phyloP scores from a whole-genome alignment of 1,140 invertebrate genomes.

The Heterodera schachtii region DNA sequence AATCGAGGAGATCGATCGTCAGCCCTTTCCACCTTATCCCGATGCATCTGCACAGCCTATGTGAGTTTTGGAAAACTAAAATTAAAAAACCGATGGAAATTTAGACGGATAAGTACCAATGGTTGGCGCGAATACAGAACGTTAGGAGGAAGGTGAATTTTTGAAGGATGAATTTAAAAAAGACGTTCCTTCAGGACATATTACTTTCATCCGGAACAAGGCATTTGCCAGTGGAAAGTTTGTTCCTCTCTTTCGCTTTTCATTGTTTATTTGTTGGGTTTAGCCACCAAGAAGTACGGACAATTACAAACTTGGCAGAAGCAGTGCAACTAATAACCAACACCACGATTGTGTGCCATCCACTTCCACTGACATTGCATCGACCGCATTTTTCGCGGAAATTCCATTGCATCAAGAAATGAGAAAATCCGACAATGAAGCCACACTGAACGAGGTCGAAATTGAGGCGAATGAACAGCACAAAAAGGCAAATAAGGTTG shows the following conservation, averaged over 20 bases:
- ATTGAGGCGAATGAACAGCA: background rate
- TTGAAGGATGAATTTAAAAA: background rate
- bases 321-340: conserved; percentile 1
- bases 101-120: conserved; percentile 38
- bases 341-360: conserved; percentile 25
- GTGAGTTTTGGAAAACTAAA: background rate
- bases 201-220: conserved; percentile 39
- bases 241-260: conserved; percentile 1
- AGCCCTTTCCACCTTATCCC: conserved; percentile 36
- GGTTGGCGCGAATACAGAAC: conserved; percentile 55
- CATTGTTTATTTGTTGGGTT: background rate
- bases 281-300: conserved; percentile 38
- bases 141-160: conserved; percentile 46
- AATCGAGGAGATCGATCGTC: conserved; percentile 35
- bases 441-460: background rate
- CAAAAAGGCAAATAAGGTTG: background rate
- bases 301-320: conserved; percentile 8
- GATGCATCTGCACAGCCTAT: conserved; percentile 15
- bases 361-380: conserved; percentile 25
- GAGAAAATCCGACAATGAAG: conserved; percentile 5
- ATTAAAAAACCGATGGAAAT: background rate
- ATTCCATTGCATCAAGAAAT: background rate
- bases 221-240: conserved; percentile 51
- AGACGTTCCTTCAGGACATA: conserved; percentile 26
- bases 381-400: conserved; percentile 7